Evolutionary conservation across 2,113 vertebrate species (phyloP).

Genomic region (Pelecanus crispus): DNA sequence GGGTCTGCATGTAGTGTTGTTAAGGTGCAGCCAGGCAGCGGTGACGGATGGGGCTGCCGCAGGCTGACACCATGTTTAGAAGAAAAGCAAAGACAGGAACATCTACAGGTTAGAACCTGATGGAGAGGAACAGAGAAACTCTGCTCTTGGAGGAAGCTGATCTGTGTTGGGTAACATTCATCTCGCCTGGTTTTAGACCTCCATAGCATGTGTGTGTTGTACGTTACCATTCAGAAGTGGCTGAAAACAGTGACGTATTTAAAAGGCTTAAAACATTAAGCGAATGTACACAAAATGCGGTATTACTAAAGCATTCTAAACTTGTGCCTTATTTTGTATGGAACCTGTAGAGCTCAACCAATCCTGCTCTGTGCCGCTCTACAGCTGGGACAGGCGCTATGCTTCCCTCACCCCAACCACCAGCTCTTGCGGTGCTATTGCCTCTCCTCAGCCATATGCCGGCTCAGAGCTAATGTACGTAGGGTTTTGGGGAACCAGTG

Average conservation of each 20-base stretch:
- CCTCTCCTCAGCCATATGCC: background rate
- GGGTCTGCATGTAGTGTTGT: background rate
- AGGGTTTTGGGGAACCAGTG: background rate
- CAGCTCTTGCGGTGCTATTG: background rate
- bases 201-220: fast-evolving
- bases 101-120: background rate
- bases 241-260: background rate
- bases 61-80: background rate
- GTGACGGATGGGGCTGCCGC: background rate
- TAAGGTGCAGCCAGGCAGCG: background rate
- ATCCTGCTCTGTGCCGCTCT: background rate
- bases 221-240: background rate
- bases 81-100: background rate
- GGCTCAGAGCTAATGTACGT: fast-evolving
- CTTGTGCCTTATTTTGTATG: background rate
- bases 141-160: background rate
- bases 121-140: background rate
- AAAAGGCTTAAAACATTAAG: background rate
- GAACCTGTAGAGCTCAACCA: background rate
- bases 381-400: background rate
- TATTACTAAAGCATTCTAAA: background rate
- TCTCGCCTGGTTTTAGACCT: background rate
- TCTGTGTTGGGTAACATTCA: background rate
- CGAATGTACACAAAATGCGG: background rate
- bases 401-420: background rate